Percentiles rank a stretch among this genome's conserved stretches.
Conservation (phyloP, 2,113 vertebrate genomes). For the Thalassarche chlororhynchos region DNA sequence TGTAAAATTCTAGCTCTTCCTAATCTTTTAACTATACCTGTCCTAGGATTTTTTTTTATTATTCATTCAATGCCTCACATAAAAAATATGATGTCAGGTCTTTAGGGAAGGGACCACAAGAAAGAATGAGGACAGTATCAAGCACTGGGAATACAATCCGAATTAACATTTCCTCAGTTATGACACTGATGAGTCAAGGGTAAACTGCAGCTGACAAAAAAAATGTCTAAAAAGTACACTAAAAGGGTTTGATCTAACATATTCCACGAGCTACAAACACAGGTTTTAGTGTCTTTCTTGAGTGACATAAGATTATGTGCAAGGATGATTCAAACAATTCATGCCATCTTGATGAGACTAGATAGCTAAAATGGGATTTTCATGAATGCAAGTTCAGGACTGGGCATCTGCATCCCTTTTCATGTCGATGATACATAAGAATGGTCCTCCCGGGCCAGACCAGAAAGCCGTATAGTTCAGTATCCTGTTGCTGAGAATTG, state of each 20-base stretch:
- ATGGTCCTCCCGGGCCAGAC: background rate
- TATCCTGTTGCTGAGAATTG: background rate
- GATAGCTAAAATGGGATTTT: background rate
- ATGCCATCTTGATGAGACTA: background rate
- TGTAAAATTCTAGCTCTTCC: background rate
- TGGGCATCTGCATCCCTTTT: background rate
- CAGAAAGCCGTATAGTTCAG: background rate
- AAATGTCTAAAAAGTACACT: background rate
- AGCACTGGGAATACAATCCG: background rate
- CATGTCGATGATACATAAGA: fast-evolving
- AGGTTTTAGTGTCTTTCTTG: background rate
- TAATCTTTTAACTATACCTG: background rate
- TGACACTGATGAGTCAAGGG: background rate
- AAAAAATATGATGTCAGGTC: background rate
- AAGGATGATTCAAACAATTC: background rate
- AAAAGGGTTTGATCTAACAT: background rate
- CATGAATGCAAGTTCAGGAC: background rate
- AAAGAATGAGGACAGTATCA: background rate
- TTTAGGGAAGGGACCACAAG: background rate
- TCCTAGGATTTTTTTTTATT: background rate
- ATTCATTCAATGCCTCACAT: background rate
- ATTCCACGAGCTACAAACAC: background rate
- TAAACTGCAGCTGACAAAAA: background rate
- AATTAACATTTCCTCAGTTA: background rate
- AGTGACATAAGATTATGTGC: background rate